These are phyloP conservation scores for Cydia fagiglandana DNA, from an alignment of 1,140 invertebrate species.

Conservation along the genomic window DNA sequence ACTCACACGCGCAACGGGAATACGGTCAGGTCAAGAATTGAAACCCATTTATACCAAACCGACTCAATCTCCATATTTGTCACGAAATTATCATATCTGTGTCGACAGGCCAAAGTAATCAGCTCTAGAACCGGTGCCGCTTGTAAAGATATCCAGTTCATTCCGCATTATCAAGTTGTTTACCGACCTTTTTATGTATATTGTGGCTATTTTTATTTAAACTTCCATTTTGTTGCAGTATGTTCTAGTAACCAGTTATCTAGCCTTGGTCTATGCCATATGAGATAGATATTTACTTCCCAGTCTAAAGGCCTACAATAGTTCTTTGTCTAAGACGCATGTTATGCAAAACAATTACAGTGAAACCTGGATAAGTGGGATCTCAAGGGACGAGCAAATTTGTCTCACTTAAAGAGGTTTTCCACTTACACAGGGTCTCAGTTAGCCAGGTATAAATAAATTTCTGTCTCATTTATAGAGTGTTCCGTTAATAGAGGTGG, in stretches of 20 bases:
- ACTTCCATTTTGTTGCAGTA: neutral
- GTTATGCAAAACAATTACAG: too few relatives aligned
- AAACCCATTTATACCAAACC: neutral
- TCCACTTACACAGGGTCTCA: too few relatives aligned
- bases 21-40: neutral
- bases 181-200: conserved; percentile 1
- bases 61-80: neutral
- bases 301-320: neutral
- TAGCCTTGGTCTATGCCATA: neutral
- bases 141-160: neutral
- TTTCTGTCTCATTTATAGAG: too few relatives aligned
- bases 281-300: conserved; percentile 3
- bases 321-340: too few relatives aligned
- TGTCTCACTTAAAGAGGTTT: too few relatives aligned
- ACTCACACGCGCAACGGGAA: neutral
- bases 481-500: too few relatives aligned
- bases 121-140: neutral
- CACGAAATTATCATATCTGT: neutral
- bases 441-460: too few relatives aligned
- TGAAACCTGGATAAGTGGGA: too few relatives aligned
- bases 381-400: too few relatives aligned
- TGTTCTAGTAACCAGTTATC: neutral
- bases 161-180: neutral
- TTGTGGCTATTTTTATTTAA: neutral
- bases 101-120: conserved; percentile 2